Evolutionary conservation across 92 coral and sea anemone species (phyloP), one percentile per base, ranked within the genome.

Genomic region (Porites rus): DNA sequence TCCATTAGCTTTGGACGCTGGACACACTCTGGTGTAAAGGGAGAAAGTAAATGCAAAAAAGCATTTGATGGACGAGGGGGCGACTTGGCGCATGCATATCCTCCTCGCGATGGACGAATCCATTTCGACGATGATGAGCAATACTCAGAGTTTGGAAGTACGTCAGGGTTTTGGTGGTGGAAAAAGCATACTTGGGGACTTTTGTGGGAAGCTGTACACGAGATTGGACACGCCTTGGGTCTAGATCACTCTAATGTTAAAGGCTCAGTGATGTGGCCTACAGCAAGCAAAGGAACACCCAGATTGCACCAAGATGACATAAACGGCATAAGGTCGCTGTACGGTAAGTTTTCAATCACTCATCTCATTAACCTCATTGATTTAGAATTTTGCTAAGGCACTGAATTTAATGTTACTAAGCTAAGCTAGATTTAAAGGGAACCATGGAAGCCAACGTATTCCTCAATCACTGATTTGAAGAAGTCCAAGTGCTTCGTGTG

Each of bases 21-120:
- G 12, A 54, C 78, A 20, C 98, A 94, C 31, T 88, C 77, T 6
- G 97, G 94, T 9, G 89, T 91, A 22, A 18, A 88, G 14, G 90
- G 22, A 4, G 95, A 92, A 70, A 1, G 59, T 25, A 43, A 72
- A 13, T 92, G 95, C 51, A n/a, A n/a, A n/a, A n/a, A n/a, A n/a
- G 54, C 93, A 10, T 94, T 94, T 65, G 90, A 94, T 54, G 98
- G 98, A 16, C 87, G 61, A 14, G 74, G 75, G 1, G 16, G 16
- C 1, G 65, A 24, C 64, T 25, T 80, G 1, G 85, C 76, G 11
- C 85, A 80, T 56, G 77, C 69, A 13, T 74, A 25, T 12, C 50
- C 13, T 28, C 85, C 74, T 0, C 10, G 16, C n/a, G 85, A 80
- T 17, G 90, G 90, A 3, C 53, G 76, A 2, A 31, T 86, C 52